Evolutionary conservation across 30 jellyfish, hydroid and myxozoan species (phyloP), one percentile per base, ranked within the genome.

Genomic region (Chrysaora quinquecirrha): DNA sequence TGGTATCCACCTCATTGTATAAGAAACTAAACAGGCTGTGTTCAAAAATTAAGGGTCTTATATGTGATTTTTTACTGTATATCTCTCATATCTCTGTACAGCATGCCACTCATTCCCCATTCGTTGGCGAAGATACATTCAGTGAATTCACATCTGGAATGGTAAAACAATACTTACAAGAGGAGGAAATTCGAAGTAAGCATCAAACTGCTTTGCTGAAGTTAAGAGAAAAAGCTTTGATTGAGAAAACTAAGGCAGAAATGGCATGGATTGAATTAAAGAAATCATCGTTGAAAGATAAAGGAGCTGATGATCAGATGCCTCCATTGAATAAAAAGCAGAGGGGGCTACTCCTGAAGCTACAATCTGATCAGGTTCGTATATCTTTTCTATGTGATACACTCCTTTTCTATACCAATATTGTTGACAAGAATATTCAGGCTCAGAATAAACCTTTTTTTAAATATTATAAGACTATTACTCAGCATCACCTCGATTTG

Each of bases 281-380:
- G 67, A 92, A 92, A 73, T 78, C 93, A 24, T 11, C 84, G 24
- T 71, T 92, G 31, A 81, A 79, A 64, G 77, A 78, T 67, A 92
- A 92, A 43, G 93, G 93, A 9, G 87, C 90, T 43, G 98, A 92
- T 64, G 98, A 92, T 68, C 70, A 25, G 70, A 92, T 92, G 98
- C 98, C 98, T 19, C 98, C 98, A 2, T 58, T 92, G 35, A 76
- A 80, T 56, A 92, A 92, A 64, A 92, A 87, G 73, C 98, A 92
- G 60, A 67, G 98, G 20, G 98, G 97, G 1, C 79, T 92, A 28
- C 46, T 84, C 82, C 33, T 86, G 90, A 86, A 82, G 58, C 81
- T 92, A 30, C 92, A 92, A 77, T 86, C 97, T 0, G 97, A 87
- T 62, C 98, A 92, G 96, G 98, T 86, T 3, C 6, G 54, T 3